Base-by-base conservation (phyloP, 1,140 invertebrate species). In the Microvelia longipes region DNA sequence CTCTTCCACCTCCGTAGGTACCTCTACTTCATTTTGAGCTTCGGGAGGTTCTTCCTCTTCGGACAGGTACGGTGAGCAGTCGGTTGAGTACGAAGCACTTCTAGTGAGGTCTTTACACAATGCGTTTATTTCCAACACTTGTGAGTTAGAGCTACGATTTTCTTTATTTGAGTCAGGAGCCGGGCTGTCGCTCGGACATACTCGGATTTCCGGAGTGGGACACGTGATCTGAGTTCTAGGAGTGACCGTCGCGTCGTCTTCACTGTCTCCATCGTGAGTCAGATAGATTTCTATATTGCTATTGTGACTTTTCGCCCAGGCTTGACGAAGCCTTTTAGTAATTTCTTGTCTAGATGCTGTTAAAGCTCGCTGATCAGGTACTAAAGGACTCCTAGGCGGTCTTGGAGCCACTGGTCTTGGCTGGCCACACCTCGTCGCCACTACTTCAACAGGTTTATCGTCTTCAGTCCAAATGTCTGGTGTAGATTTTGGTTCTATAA, bases 401-500 rank as follows among this genome's bases (percentile, higher is more conserved):
- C 28, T 67, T 19, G 25, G 11, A 14, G 62, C 62, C 5, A 26
- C 25, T 14, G 66, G 66, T 29, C 66, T 67, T 11, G 66, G 66
- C 28, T 67, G 66, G 28, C 66, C 66, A 29, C 66, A 67, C 28
- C 24, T 28, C 15, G 11, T 67, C 28, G 66, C 66, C 15, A 67
- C 66, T 2, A 67, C 66, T 26, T 67, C 62, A 15, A 64, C 62
- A 13, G 62, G 62, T 26, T 26, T 24, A 19, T 60, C 35, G 25
- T 64, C 62, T 25, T 64, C 62, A 2, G 15, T 2, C 62, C 62
- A 64, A 13, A 25, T 24, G 5, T 64, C 15, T 2, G 5, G 11
- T 25, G 62, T 5, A 2, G 2, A 24, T 5, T 5, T 15, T 19
- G 35, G 19, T 50, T 50, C 35, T 11, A 5, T 11, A 50, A 19